Percentiles rank a stretch among this genome's conserved stretches.
Evolutionary conservation across 2,113 vertebrate genomes (phyloP).

Genomic region (Cavia aperea): DNA sequence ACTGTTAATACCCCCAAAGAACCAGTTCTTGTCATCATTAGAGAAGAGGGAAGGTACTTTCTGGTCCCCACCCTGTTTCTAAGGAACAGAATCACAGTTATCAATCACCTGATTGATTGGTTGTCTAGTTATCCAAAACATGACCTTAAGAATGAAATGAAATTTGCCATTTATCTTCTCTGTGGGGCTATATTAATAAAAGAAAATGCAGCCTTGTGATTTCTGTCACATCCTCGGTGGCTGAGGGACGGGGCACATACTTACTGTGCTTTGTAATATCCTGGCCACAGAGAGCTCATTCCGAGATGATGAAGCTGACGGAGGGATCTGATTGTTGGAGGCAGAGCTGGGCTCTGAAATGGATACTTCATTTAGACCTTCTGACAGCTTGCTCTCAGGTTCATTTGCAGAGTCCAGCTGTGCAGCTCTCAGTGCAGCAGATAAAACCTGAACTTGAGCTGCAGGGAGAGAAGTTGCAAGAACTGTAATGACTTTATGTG

Average conservation of each 20-base stretch:
- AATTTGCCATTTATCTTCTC: slow-evolving; percentile 62
- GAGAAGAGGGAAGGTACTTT: not conserved
- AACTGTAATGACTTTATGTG: not conserved
- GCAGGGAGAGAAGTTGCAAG: slow-evolving; percentile 23
- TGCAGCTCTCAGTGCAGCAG: slow-evolving; percentile 83
- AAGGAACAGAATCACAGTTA: slow-evolving; percentile 36
- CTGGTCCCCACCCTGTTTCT: slow-evolving; percentile 13
- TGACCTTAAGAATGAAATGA: slow-evolving; percentile 69
- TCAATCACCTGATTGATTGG: slow-evolving; percentile 65
- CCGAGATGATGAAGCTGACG: not conserved
- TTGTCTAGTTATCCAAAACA: slow-evolving; percentile 70
- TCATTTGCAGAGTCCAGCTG: slow-evolving; percentile 78
- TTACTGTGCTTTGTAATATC: slow-evolving; percentile 65
- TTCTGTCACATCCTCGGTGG: slow-evolving; percentile 17
- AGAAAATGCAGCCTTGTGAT: slow-evolving; percentile 30
- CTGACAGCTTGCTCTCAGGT: slow-evolving; percentile 28
- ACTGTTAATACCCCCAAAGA: not conserved
- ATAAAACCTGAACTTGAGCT: slow-evolving; percentile 88
- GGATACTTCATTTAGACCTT: slow-evolving; percentile 37
- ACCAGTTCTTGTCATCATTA: not conserved
- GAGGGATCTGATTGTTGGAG: not conserved
- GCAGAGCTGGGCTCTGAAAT: not conserved
- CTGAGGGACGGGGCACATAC: not conserved
- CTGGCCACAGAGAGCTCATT: slow-evolving; percentile 19
- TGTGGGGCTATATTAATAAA: slow-evolving; percentile 54